phyloP scores from a whole-genome alignment of 2,113 vertebrate species.

The Balaeniceps rex region DNA sequence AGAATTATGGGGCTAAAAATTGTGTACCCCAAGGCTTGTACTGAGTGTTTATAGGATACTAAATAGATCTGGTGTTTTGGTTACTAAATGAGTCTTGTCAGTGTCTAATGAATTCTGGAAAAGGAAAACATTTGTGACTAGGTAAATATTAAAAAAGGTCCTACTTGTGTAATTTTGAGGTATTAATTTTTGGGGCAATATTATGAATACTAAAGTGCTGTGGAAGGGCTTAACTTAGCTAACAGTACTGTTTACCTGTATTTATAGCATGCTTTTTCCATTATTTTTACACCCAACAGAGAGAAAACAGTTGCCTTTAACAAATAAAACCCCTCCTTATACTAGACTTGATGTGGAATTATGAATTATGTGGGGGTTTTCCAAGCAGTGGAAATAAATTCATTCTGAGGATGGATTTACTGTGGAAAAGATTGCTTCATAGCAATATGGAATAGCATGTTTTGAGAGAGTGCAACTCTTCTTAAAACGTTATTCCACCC shows the following conservation, averaged over 20 bases:
- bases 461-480: neutral
- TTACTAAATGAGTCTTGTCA: neutral
- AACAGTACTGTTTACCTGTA: neutral
- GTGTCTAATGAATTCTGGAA: neutral
- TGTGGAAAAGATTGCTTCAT: neutral
- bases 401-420: neutral
- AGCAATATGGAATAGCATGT: neutral
- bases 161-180: neutral
- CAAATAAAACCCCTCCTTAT: neutral
- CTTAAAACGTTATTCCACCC: neutral
- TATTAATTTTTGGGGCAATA: neutral
- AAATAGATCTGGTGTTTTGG: neutral
- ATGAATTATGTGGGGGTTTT: neutral
- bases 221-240: neutral
- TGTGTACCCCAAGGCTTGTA: neutral
- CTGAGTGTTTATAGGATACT: neutral
- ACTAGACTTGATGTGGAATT: neutral
- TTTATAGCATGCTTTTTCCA: neutral
- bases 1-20: neutral
- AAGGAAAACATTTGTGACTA: neutral
- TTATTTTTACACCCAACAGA: neutral
- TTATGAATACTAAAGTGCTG: neutral
- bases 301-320: neutral
- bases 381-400: neutral
- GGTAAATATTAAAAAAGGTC: neutral